phyloP scores from a whole-genome alignment of 1,140 invertebrate species.

The Drosophila nigrodunni region DNA sequence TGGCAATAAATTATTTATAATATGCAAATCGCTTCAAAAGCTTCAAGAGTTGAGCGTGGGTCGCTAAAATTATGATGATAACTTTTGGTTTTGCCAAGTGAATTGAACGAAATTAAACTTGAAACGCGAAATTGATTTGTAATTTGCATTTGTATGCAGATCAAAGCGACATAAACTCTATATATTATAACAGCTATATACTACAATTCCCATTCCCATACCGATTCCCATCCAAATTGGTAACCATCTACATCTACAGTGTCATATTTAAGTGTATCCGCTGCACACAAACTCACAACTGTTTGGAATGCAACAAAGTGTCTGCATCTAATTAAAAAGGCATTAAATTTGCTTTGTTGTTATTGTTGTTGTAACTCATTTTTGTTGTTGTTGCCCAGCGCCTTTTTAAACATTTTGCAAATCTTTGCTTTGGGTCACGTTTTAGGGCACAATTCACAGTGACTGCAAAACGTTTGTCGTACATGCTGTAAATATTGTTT shows the following conservation, averaged over 20 bases:
- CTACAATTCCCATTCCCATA: neutral
- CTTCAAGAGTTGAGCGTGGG: constrained; percentile 34
- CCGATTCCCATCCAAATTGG: neutral
- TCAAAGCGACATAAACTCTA: constrained; percentile 56
- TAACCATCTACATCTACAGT: neutral
- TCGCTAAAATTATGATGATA: constrained; percentile 59
- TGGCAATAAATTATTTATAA: constrained; percentile 82
- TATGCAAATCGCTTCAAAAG: constrained; percentile 63
- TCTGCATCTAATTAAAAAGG: constrained; percentile 80
- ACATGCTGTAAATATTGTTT: constrained; percentile 79
- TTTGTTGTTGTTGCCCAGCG: constrained; percentile 40
- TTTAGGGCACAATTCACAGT: constrained; percentile 59
- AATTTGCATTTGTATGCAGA: constrained; percentile 83
- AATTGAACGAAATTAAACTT: constrained; percentile 76
- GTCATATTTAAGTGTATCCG: constrained; percentile 20
- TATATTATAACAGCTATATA: constrained; percentile 32
- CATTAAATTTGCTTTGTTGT: constrained; percentile 55
- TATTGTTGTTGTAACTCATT: constrained; percentile 24
- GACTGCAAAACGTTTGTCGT: constrained; percentile 74
- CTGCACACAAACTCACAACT: constrained; percentile 13
- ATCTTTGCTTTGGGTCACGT: constrained; percentile 77
- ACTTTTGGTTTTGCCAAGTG: constrained; percentile 52
- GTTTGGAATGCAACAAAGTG: constrained; percentile 71
- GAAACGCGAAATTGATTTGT: constrained; percentile 79
- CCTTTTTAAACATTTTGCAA: constrained; percentile 65